Base-by-base conservation (phyloP, 2,113 vertebrate species). In the Indri indri region DNA sequence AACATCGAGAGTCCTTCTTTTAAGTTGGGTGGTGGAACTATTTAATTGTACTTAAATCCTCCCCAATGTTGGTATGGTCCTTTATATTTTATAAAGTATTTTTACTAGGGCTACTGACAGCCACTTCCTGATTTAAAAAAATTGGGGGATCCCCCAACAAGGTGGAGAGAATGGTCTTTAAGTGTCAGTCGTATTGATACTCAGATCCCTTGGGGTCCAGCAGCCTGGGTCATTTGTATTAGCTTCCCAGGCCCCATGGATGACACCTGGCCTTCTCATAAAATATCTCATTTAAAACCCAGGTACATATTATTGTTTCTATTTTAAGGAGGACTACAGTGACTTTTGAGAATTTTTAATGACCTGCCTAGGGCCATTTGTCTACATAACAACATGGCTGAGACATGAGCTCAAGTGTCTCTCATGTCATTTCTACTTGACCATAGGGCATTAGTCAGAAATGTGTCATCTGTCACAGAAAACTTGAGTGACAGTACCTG, bases 281-380 rank as follows among this genome's bases (percentile, higher is more conserved):
- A 93, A 93, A 65, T 68, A 50, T 52, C 42, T 79, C 61, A 88
- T 57, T 79, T 95, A 91, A 90, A 96, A 63, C 61, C 59, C 71
- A 91, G 11, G 63, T 71, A 34, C 50, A 52, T 81, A 50, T 40
- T 63, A 73, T 27, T 65, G 50, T 81, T 95, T 93, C 50, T 90
- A 8, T 54, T 59, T 81, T 90, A 87, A 40, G 80, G 80, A 86
- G 17, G n/a, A 57, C 68, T 34, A 57, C 47, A 83, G 54, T 73
- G 71, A 54, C 27, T 4, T 61, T 70, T 27, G 54, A 54, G 57
- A 57, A 74, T 37, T 70, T 74, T 80, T 92, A 27, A 45, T n/a
- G 18, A 57, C 22, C 63, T 54, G 20, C 34, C 61, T 22, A 94
- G 70, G 45, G 73, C 22, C 42, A 57, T 42, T 14, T 9, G 20